Conservation (phyloP, 2,888 invertebrate genomes). For the Metallyticus violacea region DNA sequence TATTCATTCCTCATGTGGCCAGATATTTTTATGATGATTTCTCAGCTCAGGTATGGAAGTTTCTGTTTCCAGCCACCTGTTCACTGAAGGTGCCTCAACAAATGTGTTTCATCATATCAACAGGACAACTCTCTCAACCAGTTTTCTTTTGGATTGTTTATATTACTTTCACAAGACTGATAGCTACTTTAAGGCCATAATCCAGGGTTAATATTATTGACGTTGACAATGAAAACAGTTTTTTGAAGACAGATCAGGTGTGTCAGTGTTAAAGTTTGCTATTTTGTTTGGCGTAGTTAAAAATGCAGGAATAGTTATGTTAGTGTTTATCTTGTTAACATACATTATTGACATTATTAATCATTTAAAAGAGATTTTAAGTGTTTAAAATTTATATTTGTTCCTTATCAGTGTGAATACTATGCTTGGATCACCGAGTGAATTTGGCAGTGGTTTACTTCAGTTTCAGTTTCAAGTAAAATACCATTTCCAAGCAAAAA, state of each 20-base stretch:
- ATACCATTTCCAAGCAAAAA: no score
- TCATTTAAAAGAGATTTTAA: background rate
- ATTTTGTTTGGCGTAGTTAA: background rate
- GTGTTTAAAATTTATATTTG: constrained; percentile 1
- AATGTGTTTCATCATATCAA: background rate
- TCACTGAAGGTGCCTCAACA: background rate
- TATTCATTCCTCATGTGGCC: background rate
- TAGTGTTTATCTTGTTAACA: constrained; percentile 7
- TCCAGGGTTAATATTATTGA: constrained; percentile 3
- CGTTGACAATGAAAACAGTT: no score
- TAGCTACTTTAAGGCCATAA: background rate
- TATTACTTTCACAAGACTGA: constrained; percentile 26
- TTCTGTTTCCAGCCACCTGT: background rate
- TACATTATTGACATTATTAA: background rate
- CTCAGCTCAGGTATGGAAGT: background rate
- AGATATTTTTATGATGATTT: background rate
- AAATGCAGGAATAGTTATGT: background rate
- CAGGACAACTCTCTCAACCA: background rate
- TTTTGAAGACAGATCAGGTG: background rate
- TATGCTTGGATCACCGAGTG: background rate
- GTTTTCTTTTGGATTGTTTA: background rate
- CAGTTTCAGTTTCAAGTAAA: no score
- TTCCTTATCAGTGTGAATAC: background rate
- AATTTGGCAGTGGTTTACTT: no score
- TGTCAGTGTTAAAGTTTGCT: constrained; percentile 3